Conservation (phyloP, 2,113 vertebrate species). For the Riparia riparia region DNA sequence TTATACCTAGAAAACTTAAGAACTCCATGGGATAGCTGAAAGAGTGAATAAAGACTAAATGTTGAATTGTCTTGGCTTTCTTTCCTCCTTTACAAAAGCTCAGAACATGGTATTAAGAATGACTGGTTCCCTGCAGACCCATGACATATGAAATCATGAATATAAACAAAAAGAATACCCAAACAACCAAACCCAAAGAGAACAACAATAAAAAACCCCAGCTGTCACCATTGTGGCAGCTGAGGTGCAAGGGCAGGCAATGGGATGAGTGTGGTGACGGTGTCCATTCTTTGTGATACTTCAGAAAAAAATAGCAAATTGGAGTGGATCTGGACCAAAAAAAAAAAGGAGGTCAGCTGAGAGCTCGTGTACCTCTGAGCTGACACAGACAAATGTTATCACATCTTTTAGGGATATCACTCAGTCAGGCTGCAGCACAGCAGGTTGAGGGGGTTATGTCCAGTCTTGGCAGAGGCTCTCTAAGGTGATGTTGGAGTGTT, state of each 20-base stretch:
- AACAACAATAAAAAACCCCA: neutral
- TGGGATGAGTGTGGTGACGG: neutral
- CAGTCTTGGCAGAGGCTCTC: neutral
- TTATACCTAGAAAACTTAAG: slow-evolving; percentile 7
- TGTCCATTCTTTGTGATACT: neutral
- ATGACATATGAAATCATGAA: neutral
- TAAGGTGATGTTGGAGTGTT: neutral
- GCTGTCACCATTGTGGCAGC: neutral
- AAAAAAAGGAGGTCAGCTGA: neutral
- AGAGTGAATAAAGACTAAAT: neutral
- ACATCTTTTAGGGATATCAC: neutral
- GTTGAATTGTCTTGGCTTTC: neutral
- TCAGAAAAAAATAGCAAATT: neutral
- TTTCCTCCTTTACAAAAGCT: neutral
- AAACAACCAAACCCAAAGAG: neutral
- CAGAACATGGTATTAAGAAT: neutral
- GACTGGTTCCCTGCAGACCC: neutral
- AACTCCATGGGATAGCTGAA: neutral
- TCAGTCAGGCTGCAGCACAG: neutral
- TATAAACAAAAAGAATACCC: neutral
- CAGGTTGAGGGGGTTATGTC: neutral
- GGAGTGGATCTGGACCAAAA: neutral
- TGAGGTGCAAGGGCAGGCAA: neutral
- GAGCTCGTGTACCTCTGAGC: neutral
- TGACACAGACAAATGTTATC: neutral